Conservation (phyloP, 1,140 invertebrate species). For the Pseudoatta argentina region DNA sequence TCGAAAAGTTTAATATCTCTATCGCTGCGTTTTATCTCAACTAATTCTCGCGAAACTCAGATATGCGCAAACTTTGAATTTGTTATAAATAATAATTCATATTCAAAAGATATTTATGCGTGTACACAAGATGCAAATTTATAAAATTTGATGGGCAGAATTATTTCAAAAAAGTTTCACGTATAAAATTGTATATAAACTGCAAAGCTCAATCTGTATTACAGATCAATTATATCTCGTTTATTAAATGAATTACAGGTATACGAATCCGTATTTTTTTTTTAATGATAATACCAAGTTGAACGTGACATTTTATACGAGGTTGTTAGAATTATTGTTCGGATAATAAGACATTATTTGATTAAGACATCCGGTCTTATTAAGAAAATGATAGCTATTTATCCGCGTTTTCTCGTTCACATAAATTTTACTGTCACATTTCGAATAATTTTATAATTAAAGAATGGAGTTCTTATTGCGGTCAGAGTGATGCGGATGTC, state of each 20-base stretch:
- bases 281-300: conserved; percentile 4
- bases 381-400: conserved; percentile 40
- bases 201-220: not conserved
- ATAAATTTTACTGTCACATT: conserved; percentile 30
- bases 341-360: conserved; percentile 24
- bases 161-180: not conserved
- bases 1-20: not conserved
- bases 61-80: not conserved
- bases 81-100: not conserved
- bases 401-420: not conserved
- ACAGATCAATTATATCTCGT: not conserved
- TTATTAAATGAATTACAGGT: not conserved
- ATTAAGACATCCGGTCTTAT: conserved; percentile 24
- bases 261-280: not conserved
- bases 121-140: not conserved
- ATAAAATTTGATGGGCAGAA: not conserved
- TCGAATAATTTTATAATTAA: conserved; percentile 25
- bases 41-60: not conserved
- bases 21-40: conserved; percentile 12
- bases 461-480: conserved; percentile 4
- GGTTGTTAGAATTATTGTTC: conserved; percentile 18
- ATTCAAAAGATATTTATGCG: not conserved
- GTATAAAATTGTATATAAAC: conserved; percentile 11
- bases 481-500: conserved; percentile 13
- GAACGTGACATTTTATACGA: conserved; percentile 35